Conservation (phyloP, 2,797 vertebrate species). For the Hipposideros larvatus region DNA sequence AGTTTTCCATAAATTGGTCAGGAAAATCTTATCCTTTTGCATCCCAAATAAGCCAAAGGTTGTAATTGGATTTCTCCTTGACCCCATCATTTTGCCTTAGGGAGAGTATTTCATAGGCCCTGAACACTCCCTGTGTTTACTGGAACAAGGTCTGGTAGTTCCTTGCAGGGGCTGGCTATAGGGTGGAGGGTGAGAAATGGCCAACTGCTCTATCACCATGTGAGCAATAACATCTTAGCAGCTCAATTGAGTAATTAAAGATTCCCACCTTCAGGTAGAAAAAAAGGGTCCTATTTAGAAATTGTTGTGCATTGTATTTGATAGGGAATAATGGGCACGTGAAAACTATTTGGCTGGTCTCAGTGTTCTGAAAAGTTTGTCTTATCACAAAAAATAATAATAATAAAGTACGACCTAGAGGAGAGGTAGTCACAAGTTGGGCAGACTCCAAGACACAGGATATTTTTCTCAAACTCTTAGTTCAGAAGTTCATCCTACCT, state of each 20-base stretch:
- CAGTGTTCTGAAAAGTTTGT: neutral
- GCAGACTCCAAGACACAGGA: neutral
- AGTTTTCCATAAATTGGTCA: neutral
- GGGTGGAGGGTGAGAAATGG: neutral
- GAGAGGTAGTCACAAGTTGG: neutral
- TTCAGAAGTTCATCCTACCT: neutral
- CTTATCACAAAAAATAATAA: neutral
- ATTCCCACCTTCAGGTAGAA: neutral
- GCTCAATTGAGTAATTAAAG: conserved; percentile 8
- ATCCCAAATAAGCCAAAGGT: neutral
- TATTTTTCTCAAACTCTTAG: neutral
- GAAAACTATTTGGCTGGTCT: neutral
- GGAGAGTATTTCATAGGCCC: neutral
- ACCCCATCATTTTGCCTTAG: neutral
- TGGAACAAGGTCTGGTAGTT: neutral
- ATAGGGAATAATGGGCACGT: neutral
- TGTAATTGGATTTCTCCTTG: neutral
- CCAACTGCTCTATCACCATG: neutral
- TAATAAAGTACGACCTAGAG: neutral
- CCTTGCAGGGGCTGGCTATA: neutral
- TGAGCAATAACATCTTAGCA: neutral
- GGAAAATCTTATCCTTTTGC: conserved; percentile 10
- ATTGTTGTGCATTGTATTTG: neutral
- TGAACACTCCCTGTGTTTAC: neutral
- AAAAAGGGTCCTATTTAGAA: neutral